Evolutionary conservation across 2,797 vertebrate genomes (phyloP).

Genomic region (Rallus crepitans): DNA sequence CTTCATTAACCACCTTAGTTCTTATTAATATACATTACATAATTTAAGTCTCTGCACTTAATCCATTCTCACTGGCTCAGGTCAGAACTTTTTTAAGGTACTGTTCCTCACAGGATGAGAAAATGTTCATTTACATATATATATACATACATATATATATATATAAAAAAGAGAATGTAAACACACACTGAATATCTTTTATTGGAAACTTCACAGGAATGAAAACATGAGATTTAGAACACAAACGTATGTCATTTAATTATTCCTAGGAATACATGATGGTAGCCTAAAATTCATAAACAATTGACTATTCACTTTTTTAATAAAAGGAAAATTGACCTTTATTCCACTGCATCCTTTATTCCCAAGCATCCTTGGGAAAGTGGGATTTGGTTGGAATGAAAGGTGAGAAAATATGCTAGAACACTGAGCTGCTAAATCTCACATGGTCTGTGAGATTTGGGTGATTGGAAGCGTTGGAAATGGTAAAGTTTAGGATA

Average conservation of each 20-base stretch:
- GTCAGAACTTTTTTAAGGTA: background rate
- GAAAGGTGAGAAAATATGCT: background rate
- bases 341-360: background rate
- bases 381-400: background rate
- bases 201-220: background rate
- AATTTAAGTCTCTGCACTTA: background rate
- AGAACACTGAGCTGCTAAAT: background rate
- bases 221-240: background rate
- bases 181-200: background rate
- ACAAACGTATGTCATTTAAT: background rate
- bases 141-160: background rate
- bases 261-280: background rate
- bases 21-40: background rate
- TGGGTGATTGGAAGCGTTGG: background rate
- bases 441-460: background rate
- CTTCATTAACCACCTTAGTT: background rate
- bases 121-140: background rate
- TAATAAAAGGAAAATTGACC: background rate
- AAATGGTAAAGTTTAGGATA: background rate
- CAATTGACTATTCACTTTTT: background rate
- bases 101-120: background rate
- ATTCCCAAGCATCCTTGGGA: background rate
- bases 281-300: background rate
- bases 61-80: background rate
- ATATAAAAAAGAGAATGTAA: too few species aligned